Evolutionary conservation across 2,113 vertebrate genomes (phyloP), one percentile per base, ranked within the genome.

Genomic region (Laticauda colubrina): DNA sequence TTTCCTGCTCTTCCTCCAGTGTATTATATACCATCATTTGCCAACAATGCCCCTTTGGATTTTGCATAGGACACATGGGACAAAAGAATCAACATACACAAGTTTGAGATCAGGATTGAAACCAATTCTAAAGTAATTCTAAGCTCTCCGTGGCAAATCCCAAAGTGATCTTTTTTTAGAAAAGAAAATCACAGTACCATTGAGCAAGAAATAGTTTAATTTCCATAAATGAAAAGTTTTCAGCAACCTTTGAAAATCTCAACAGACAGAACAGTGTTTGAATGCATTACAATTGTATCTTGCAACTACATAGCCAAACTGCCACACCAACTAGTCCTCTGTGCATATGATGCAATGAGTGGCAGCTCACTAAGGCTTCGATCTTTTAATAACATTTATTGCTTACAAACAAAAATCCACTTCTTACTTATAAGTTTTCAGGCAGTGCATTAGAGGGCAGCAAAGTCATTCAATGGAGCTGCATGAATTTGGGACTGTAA

Each of bases 401-500:
- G 18, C 6, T 39, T 81, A 20, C 14, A 81, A 39, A 21, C 34
- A 81, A 39, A 20, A 39, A 39, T 9, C 6, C 34, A 0, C 88
- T 85, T 90, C 64, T 56, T 0, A 0, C 0, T 0, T 45, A 2
- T 29, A 93, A 81, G 92, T 94, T 94, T 88, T 12, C 10, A 89
- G 91, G 39, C 48, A 92, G 14, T 89, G 26, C 96, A 1, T 94
- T 94, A 96, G 97, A 5, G 94, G 96, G 96, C 95, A 96, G 96
- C 93, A 96, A 89, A 94, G 90, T 86, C 93, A 4, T n/a, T 0
- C 23, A 23, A 26, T 56, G 1, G 26, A 89, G 23, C 5, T 18
- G 34, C 10, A 24, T 24, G 81, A 21, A 26, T 87, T 9, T 2
- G 2, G 0, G 45, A 91, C 56, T 2, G 1, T 29, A 87, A 75